Conservation (phyloP, 2,888 invertebrate species). For the Cremastinae sp. region DNA sequence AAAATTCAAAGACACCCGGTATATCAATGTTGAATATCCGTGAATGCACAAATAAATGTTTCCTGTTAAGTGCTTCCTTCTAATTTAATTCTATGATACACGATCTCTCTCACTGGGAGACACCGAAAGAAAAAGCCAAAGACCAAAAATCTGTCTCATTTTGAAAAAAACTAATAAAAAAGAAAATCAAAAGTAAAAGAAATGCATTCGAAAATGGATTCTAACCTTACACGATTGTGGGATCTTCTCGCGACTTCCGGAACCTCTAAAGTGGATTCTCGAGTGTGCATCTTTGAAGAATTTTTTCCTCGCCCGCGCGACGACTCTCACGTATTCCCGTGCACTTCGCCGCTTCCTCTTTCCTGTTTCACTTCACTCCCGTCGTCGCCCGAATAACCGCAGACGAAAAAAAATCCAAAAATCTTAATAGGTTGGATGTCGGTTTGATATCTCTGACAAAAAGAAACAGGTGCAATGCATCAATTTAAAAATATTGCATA, state of each 20-base stretch:
- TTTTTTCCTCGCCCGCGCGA: not conserved
- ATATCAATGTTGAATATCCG: no score
- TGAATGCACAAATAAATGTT: not conserved
- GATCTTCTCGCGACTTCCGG: slow-evolving; percentile 51
- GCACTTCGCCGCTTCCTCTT: slow-evolving; percentile 22
- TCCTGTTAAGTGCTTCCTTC: slow-evolving; percentile 64
- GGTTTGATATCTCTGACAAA: no score
- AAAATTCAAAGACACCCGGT: no score
- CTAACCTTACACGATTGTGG: slow-evolving; percentile 40
- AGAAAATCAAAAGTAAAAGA: slow-evolving; percentile 14
- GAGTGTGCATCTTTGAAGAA: slow-evolving; percentile 33
- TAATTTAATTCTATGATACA: slow-evolving; percentile 72
- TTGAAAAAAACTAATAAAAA: slow-evolving; percentile 38
- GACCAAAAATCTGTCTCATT: slow-evolving; percentile 21
- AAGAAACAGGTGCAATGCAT: not conserved
- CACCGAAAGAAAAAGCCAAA: slow-evolving; percentile 6
- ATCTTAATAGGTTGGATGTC: not conserved
- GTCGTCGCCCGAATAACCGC: not conserved
- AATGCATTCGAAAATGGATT: slow-evolving; percentile 6
- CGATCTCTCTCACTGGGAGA: slow-evolving; percentile 1
- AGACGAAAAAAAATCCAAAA: not conserved
- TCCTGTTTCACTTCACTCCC: slow-evolving; percentile 6
- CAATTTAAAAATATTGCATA: no score
- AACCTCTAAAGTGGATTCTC: slow-evolving; percentile 50
- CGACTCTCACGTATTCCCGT: no score